Evolutionary conservation across 2,797 vertebrate species (phyloP).

Genomic region (Lagocephalus sceleratus): DNA sequence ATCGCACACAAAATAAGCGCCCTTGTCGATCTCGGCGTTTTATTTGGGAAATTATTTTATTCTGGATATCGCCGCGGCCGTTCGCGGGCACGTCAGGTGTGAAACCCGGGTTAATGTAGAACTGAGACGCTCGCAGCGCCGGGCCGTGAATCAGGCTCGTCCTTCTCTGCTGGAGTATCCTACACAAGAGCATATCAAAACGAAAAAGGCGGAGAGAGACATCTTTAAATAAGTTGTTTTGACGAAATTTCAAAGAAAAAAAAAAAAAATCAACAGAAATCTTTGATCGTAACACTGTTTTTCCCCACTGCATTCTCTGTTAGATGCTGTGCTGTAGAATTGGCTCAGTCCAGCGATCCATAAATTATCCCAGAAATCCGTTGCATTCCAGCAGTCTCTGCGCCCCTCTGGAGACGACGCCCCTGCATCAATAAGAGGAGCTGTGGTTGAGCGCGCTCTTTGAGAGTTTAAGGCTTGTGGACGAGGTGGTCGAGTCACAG

Average conservation of each 20-base stretch:
- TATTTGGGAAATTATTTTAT: no score
- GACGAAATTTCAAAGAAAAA: constrained; percentile 9
- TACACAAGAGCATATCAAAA: constrained; percentile 11
- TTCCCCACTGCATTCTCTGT: constrained; percentile 7
- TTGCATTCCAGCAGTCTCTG: constrained; percentile 5
- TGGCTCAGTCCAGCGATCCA: constrained; percentile 25
- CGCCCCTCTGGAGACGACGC: not conserved
- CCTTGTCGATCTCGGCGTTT: no score
- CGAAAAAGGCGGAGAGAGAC: constrained; percentile 1
- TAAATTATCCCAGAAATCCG: constrained; percentile 4
- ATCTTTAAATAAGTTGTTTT: constrained; percentile 38
- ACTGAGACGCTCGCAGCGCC: constrained; percentile 51
- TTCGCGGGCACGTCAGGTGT: no score
- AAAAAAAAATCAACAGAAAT: constrained; percentile 17
- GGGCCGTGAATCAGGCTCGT: constrained; percentile 18
- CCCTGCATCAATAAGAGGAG: constrained; percentile 39
- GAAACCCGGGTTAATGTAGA: no score
- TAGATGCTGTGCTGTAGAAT: constrained; percentile 20
- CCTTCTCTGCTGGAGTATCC: constrained; percentile 5
- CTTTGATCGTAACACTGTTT: constrained; percentile 58
- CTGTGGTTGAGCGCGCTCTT: constrained; percentile 48
- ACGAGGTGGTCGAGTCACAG: constrained; percentile 47
- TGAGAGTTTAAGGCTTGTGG: constrained; percentile 52
- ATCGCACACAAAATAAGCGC: no score
- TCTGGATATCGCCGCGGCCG: no score